Conservation (phyloP, 2,113 vertebrate species). For the Spheniscus mendiculus region DNA sequence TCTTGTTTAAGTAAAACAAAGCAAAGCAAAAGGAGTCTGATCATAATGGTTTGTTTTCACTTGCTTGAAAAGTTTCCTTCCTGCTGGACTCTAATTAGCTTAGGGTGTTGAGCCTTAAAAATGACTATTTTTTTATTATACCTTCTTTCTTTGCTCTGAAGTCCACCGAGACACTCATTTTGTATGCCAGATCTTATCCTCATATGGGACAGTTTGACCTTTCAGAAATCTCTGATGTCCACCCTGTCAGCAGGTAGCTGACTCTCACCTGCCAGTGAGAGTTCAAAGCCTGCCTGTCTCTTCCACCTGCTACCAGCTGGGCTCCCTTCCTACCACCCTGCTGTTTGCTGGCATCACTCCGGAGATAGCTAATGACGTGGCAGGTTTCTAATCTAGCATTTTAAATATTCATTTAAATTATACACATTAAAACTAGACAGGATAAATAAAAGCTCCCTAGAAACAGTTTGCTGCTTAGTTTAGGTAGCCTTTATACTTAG, state of each 20-base stretch:
- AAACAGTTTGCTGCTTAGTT: neutral
- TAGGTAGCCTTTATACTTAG: neutral
- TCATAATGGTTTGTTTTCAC: neutral
- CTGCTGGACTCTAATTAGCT: neutral
- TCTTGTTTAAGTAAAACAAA: neutral
- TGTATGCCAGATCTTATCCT: neutral
- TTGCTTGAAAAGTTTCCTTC: neutral
- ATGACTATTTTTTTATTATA: neutral
- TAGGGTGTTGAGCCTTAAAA: neutral
- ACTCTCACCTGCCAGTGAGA: neutral
- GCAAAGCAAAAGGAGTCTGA: neutral
- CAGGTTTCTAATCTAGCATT: neutral
- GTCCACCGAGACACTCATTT: neutral
- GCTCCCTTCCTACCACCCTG: neutral
- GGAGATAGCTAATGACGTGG: neutral
- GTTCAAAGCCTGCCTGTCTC: neutral
- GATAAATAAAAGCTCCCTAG: neutral
- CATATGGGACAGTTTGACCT: neutral
- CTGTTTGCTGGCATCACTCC: neutral
- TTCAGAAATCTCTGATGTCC: neutral
- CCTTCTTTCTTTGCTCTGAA: neutral
- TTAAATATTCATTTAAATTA: neutral
- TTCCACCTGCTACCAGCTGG: neutral
- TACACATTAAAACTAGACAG: neutral
- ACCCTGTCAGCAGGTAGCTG: neutral